Conservation (phyloP, 2,888 invertebrate species). For the Leptinotarsa rubiginosa region DNA sequence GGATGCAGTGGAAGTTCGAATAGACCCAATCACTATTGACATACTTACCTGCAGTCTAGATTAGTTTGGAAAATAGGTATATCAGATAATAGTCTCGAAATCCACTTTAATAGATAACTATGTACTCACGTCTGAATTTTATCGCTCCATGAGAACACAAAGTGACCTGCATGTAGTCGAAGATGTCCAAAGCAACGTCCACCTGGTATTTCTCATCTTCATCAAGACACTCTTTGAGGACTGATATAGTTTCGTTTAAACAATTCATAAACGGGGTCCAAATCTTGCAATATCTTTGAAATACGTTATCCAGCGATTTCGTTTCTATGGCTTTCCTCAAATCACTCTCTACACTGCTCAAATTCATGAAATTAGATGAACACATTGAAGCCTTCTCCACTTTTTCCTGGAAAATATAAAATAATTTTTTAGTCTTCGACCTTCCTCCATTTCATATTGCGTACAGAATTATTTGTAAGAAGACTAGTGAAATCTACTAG, state of each 20-base stretch:
- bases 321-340: slow-evolving; percentile 3
- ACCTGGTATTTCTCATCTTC: slow-evolving; percentile 16
- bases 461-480: too few species aligned
- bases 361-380: neutral
- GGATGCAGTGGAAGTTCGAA: too few species aligned
- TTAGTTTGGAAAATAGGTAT: too few species aligned
- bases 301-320: neutral
- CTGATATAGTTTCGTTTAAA: slow-evolving; percentile 10
- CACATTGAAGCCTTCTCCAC: neutral
- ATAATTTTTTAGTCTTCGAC: neutral
- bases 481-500: too few species aligned
- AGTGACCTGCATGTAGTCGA: neutral
- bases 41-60: too few species aligned
- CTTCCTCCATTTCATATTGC: too few species aligned
- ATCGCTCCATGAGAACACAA: slow-evolving; percentile 7
- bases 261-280: slow-evolving; percentile 1
- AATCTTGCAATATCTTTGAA: slow-evolving; percentile 1
- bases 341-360: neutral
- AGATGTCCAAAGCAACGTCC: neutral
- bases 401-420: neutral
- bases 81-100: too few species aligned
- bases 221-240: neutral
- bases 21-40: too few species aligned
- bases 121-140: slow-evolving; percentile 1
- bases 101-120: neutral